Conservation (phyloP, 1,140 invertebrate species). For the Caerostris darwini region DNA sequence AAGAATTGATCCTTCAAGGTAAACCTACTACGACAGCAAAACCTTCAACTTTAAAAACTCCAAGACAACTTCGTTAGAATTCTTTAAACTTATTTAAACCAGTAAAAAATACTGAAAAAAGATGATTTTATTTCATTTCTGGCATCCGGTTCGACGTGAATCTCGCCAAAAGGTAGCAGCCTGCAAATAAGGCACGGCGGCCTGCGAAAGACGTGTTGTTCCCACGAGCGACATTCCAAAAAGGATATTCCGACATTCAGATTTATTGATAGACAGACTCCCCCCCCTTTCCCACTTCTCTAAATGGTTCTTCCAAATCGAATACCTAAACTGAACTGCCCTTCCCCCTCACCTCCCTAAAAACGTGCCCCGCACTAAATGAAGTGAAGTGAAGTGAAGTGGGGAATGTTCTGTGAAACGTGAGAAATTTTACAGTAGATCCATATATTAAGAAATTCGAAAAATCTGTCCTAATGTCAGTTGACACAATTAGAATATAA, state of each 20-base stretch:
- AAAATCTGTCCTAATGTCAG: neutral
- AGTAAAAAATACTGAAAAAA: neutral
- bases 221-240: slow-evolving; percentile 74
- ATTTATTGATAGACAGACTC: slow-evolving; percentile 75
- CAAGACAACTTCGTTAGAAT: too few relatives aligned
- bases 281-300: slow-evolving; percentile 18
- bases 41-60: too few relatives aligned
- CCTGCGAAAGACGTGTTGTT: slow-evolving; percentile 56
- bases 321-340: slow-evolving; percentile 1
- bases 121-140: neutral
- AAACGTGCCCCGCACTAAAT: slow-evolving; percentile 34
- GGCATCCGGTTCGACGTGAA: slow-evolving; percentile 4
- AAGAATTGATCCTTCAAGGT: too few relatives aligned
- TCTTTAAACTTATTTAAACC: too few relatives aligned
- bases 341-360: neutral
- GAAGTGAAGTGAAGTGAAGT: neutral
- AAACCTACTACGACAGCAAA: too few relatives aligned
- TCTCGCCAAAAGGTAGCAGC: slow-evolving; percentile 34
- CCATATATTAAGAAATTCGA: neutral
- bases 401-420: neutral
- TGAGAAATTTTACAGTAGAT: neutral
- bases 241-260: slow-evolving; percentile 76
- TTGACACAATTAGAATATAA: neutral
- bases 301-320: slow-evolving; percentile 69
- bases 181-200: slow-evolving; percentile 54